Evolutionary conservation across 2,797 vertebrate species (phyloP).

Genomic region (Melanotaenia parkinsoni): DNA sequence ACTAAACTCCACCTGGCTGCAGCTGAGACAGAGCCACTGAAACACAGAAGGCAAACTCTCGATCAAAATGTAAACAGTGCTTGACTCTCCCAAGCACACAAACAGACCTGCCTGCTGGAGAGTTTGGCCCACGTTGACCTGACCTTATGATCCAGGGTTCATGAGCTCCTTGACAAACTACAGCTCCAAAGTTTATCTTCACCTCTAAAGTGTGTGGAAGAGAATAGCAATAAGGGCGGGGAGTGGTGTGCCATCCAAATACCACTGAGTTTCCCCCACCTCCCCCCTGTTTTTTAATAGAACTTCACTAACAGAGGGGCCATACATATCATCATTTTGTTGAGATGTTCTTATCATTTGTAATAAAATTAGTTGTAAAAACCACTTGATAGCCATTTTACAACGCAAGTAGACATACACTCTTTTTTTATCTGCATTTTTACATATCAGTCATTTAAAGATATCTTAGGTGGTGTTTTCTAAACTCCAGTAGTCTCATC

Average conservation of each 20-base stretch:
- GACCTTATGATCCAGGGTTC: constrained; percentile 67
- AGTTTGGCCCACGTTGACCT: constrained; percentile 68
- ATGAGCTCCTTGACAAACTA: constrained; percentile 63
- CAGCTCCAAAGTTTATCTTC: constrained; percentile 58
- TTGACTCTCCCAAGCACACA: constrained; percentile 59
- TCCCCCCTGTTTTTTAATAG: constrained; percentile 12
- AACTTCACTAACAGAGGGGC: constrained; percentile 26
- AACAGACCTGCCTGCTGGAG: constrained; percentile 67
- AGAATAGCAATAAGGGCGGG: constrained; percentile 64
- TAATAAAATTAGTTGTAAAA: constrained; percentile 23
- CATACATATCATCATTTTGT: constrained; percentile 28
- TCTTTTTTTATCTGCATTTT: background rate
- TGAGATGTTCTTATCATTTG: constrained; percentile 19
- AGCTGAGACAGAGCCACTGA: constrained; percentile 39
- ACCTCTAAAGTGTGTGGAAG: constrained; percentile 50
- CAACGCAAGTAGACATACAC: background rate
- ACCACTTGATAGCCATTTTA: background rate
- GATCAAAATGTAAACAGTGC: constrained; percentile 67
- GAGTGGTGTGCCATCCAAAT: constrained; percentile 39
- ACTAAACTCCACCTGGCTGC: constrained; percentile 46
- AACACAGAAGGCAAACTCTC: constrained; percentile 47
- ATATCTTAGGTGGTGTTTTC: no score
- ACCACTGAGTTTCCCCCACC: constrained; percentile 21
- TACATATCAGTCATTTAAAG: no score
- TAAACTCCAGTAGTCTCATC: no score